phyloP scores from a whole-genome alignment of 2,888 invertebrate genomes.

The Clanis bilineata region DNA sequence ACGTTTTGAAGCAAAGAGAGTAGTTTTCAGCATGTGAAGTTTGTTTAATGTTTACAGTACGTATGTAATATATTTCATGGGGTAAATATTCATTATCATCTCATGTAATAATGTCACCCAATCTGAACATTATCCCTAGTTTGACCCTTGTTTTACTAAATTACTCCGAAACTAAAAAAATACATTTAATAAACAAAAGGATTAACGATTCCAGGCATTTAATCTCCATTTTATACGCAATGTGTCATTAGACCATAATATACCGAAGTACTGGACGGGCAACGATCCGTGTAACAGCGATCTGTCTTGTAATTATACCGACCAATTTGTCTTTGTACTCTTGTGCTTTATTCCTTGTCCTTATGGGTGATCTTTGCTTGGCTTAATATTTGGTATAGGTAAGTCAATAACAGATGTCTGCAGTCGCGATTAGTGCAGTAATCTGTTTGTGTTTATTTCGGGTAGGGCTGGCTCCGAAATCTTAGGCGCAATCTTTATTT shows the following conservation, averaged over 20 bases:
- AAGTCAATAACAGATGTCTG: slow-evolving; percentile 68
- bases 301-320: slow-evolving; percentile 54
- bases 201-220: background rate
- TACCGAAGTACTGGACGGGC: slow-evolving; percentile 17
- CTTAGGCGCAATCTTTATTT: no score
- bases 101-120: no score
- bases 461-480: background rate
- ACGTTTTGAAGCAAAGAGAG: no score
- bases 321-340: slow-evolving; percentile 33
- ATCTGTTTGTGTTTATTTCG: slow-evolving; percentile 45
- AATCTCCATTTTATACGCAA: slow-evolving; percentile 9
- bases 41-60: no score
- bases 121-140: no score
- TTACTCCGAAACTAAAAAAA: no score
- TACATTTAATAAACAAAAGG: background rate
- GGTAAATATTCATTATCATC: no score
- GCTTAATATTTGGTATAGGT: slow-evolving; percentile 4
- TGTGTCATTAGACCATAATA: slow-evolving; percentile 10
- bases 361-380: slow-evolving; percentile 32
- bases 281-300: slow-evolving; percentile 62
- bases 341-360: slow-evolving; percentile 23
- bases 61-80: no score
- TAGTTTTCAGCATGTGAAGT: no score
- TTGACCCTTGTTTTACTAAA: no score
- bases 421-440: slow-evolving; percentile 59